Conservation (phyloP, 2,113 vertebrate species). For the Catharus minimus region DNA sequence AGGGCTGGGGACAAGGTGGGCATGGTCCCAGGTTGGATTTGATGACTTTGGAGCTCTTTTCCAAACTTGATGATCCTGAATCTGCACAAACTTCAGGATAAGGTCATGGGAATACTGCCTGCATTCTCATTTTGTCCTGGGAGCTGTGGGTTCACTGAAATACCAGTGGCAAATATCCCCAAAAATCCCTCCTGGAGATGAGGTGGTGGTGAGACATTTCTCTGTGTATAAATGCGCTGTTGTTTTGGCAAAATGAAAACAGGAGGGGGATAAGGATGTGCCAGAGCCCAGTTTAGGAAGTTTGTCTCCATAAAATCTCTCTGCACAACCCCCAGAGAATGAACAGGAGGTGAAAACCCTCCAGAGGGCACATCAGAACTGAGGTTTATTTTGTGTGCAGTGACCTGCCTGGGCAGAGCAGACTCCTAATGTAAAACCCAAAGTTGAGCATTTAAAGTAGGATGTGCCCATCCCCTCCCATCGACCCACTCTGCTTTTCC, state of each 20-base stretch:
- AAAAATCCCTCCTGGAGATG: not conserved
- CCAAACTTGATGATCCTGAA: not conserved
- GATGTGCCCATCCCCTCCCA: not conserved
- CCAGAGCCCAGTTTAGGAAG: not conserved
- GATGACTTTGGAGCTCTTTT: not conserved
- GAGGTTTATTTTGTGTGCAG: not conserved
- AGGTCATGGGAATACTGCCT: not conserved
- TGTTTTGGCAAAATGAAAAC: not conserved
- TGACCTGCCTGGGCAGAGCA: not conserved
- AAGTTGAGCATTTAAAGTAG: not conserved
- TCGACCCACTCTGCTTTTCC: not conserved
- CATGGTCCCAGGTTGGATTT: fast-evolving
- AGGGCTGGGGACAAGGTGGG: not conserved
- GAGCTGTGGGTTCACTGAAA: not conserved
- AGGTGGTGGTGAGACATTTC: not conserved
- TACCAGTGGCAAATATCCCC: not conserved
- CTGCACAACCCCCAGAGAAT: not conserved
- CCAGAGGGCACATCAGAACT: not conserved
- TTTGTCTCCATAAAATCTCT: not conserved
- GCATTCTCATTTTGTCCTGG: not conserved
- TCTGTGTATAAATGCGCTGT: not conserved
- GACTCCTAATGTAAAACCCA: not conserved
- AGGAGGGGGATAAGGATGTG: not conserved
- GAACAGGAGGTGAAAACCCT: not conserved
- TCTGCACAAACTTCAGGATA: not conserved